Conservation (phyloP, 2,797 vertebrate genomes). For the Sylvilagus floridanus region DNA sequence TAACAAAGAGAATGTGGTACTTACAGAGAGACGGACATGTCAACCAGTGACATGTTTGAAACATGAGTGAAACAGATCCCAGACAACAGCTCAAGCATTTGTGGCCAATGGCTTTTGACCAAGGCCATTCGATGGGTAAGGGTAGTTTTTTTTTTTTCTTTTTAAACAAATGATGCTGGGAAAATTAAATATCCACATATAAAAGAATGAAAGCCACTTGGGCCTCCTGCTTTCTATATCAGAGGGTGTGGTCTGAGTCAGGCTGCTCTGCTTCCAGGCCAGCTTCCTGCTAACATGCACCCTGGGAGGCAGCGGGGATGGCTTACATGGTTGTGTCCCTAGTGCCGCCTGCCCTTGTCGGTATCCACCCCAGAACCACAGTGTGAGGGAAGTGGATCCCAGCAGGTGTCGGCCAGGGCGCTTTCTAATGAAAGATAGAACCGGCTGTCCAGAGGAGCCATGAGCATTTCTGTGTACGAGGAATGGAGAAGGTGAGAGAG, state of each 20-base stretch:
- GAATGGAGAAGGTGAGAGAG: constrained; percentile 59
- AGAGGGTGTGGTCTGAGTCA: too few species aligned
- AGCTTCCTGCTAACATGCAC: too few species aligned
- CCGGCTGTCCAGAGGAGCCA: constrained; percentile 59
- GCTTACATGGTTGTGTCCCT: too few species aligned
- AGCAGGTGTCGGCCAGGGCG: too few species aligned
- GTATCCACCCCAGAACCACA: too few species aligned
- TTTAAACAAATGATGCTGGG: neutral
- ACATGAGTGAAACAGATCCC: neutral
- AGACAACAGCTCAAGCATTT: neutral
- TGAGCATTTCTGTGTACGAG: constrained; percentile 52
- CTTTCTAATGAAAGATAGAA: constrained; percentile 49
- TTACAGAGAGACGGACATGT: neutral
- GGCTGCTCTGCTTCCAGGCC: too few species aligned
- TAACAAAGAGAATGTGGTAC: neutral
- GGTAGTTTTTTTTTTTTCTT: neutral
- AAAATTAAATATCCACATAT: neutral
- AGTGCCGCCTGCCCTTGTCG: too few species aligned
- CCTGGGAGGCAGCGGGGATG: too few species aligned
- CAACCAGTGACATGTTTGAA: neutral
- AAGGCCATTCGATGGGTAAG: neutral
- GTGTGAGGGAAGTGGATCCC: too few species aligned
- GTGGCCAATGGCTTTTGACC: neutral
- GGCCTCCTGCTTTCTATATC: too few species aligned
- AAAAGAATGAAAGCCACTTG: neutral